Conservation (phyloP, 2,113 vertebrate genomes). For the Macquaria australasica region DNA sequence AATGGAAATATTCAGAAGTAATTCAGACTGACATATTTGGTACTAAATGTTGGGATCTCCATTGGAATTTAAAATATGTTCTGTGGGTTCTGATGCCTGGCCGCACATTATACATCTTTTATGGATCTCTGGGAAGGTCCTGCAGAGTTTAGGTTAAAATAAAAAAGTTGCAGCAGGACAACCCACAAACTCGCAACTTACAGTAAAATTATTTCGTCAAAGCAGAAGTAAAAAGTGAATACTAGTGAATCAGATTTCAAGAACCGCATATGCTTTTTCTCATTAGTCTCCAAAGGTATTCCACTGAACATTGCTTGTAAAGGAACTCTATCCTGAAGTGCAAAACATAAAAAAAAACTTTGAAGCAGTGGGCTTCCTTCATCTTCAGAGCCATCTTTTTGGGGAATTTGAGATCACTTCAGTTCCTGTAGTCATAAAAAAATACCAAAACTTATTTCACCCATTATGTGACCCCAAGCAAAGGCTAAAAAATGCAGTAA, state of each 20-base stretch:
- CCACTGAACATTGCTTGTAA: constrained; percentile 4
- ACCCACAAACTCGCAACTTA: not conserved
- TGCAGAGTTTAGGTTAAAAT: not conserved
- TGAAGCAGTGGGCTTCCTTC: constrained; percentile 16
- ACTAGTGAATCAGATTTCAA: not conserved
- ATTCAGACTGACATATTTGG: not conserved
- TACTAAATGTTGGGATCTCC: not conserved
- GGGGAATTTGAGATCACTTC: not conserved
- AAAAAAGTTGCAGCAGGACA: not conserved
- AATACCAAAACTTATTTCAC: not conserved
- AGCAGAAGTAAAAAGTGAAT: not conserved
- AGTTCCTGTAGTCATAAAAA: constrained; percentile 4
- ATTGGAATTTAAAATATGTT: not conserved
- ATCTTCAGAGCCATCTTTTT: constrained; percentile 36
- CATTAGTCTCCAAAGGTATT: constrained; percentile 3
- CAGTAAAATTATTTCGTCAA: not conserved
- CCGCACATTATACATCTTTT: not conserved
- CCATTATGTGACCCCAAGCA: not conserved
- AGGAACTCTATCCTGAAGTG: not conserved
- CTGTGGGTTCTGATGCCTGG: not conserved
- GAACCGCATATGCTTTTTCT: not conserved
- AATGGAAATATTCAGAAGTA: not conserved
- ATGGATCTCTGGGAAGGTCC: not conserved
- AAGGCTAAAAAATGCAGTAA: not conserved
- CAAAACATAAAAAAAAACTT: constrained; percentile 2